Percentiles rank a stretch among this genome's conserved stretches.
These are phyloP conservation scores for fruit fly (Drosophila melanogaster) DNA, from an alignment of 1,140 invertebrate genomes.

Conservation along the genomic window Release_6_plus_ISO1_MT NT_033779.5:21727001-21727500, in stretches of 20 bases:
- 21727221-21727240: constrained; percentile 90
- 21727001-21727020: constrained; percentile 65
- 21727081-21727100: constrained; percentile 89
- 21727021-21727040: constrained; percentile 58
- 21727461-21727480: constrained; percentile 95
- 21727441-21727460: constrained; percentile 91
- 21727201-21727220: constrained; percentile 93
- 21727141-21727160: constrained; percentile 89
- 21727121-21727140: constrained; percentile 89
- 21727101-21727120: constrained; percentile 88
- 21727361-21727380: constrained; percentile 87
- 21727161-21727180: constrained; percentile 91
- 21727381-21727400: constrained; percentile 37
- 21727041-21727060: constrained; percentile 57
- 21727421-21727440: constrained; percentile 92
- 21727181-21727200: constrained; percentile 88
- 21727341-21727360: constrained; percentile 94
- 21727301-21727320: constrained; percentile 91
- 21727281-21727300: constrained; percentile 88
- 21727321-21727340: constrained; percentile 92
- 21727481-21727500: constrained; percentile 91
- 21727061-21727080: constrained; percentile 24
- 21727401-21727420: constrained; percentile 6
- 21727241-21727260: constrained; percentile 89
- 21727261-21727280: constrained; percentile 88